Evolutionary conservation across 2,113 vertebrate species (phyloP), one percentile per base, ranked within the genome.

Genomic region (Myotis davidii): DNA sequence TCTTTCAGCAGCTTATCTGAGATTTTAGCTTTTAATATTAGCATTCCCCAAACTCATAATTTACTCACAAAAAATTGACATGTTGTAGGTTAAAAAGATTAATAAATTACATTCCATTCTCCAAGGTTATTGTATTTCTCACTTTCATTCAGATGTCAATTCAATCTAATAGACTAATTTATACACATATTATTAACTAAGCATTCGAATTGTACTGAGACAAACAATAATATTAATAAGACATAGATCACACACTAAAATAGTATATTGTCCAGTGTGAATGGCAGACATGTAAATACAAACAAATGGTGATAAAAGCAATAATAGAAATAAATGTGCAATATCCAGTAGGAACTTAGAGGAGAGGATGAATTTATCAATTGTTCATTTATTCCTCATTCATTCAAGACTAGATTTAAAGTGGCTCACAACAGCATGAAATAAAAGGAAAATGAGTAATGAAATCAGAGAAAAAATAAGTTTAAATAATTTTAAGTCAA

Each of bases 401-500:
- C 83, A 56, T 64, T 92, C 13, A 84, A 67, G 64, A 86, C 88
- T 78, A 9, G 14, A 89, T 85, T 91, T 90, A 65, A 87, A 74
- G 34, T 74, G 29, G 7, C 29, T 73, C 9, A 61, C 42, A 77
- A 29, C 10, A 74, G 48, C 21, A 85, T 73, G 54, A 61, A 91
- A 83, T 73, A 77, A 88, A 97, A 84, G 20, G 23, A 13, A 77
- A 88, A 67, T n/a, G 18, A 83, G 76, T n/a, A 88, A 48, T 39
- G 27, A 70, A 74, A 7, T 78, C 42, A 48, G 83, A 81, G 39
- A 34, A 18, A 82, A 64, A 91, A 54, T 29, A 32, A 6, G 2
- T 85, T 85, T 79, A 16, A 84, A 52, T 90, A 72, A 84, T 82
- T 82, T 97, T 52, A 95, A 76, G 61, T 76, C 37, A 88, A 37